A percentile compares a stretch with the other conserved stretches of the same genome.
Evolutionary conservation across 2,888 invertebrate genomes (phyloP).

Genomic region (Drosophila kuntzei): DNA sequence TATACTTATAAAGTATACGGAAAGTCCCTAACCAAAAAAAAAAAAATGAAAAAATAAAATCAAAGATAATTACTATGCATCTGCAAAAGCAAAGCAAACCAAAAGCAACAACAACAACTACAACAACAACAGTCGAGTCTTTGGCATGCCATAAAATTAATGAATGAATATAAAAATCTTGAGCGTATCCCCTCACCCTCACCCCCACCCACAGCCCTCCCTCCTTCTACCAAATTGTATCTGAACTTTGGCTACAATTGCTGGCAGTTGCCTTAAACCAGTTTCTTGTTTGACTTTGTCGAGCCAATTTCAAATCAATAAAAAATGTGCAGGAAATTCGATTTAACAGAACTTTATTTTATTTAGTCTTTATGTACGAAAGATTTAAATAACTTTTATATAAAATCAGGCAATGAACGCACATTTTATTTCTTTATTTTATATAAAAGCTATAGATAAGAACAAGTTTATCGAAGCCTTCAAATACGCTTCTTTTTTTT

Average conservation of each 20-base stretch:
- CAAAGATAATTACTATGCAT: conserved; percentile 65
- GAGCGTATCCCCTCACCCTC: conserved; percentile 6
- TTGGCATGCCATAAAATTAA: conserved; percentile 61
- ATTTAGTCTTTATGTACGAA: conserved; percentile 17
- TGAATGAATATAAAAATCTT: conserved; percentile 63
- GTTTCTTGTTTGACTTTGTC: conserved; percentile 55
- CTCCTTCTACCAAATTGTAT: conserved; percentile 23
- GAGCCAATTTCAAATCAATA: conserved; percentile 70
- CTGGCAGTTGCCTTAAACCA: conserved; percentile 61
- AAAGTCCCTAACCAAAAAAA: conserved; percentile 30
- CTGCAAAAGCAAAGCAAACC: conserved; percentile 36
- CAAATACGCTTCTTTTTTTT: conserved; percentile 1
- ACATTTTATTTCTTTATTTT: conserved; percentile 10
- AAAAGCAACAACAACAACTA: neutral
- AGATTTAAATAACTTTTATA: conserved; percentile 64
- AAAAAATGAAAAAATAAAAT: conserved; percentile 29
- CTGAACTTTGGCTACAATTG: conserved; percentile 65
- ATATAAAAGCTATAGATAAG: conserved; percentile 7
- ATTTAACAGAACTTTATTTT: conserved; percentile 32
- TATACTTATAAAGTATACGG: conserved; percentile 15
- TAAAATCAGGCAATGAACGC: conserved; percentile 37
- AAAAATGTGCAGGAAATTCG: conserved; percentile 68
- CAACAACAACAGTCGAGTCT: conserved; percentile 14
- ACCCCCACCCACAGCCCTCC: neutral
- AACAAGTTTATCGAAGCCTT: neutral